These are phyloP conservation scores for Portevinia maculata DNA, from an alignment of 2,888 invertebrate species.

Conservation along the genomic window DNA sequence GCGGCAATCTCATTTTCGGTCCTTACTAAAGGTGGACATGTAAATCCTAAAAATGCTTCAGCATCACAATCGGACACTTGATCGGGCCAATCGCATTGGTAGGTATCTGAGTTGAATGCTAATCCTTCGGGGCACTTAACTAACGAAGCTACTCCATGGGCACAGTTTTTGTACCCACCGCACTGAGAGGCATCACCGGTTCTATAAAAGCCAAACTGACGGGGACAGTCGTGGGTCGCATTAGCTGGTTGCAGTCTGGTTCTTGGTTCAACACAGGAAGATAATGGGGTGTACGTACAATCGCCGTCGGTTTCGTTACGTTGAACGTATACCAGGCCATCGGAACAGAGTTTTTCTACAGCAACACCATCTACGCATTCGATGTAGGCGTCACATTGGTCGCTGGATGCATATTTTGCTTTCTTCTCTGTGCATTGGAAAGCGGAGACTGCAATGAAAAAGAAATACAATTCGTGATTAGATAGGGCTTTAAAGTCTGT, in stretches of 20 bases:
- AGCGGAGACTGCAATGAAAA: slow-evolving; percentile 75
- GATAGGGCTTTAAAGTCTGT: neutral
- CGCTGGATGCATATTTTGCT: slow-evolving; percentile 87
- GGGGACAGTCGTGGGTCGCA: slow-evolving; percentile 90
- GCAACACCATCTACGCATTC: slow-evolving; percentile 89
- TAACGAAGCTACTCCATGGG: slow-evolving; percentile 88
- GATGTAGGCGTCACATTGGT: slow-evolving; percentile 89
- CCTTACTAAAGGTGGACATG: slow-evolving; percentile 86
- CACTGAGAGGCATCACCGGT: slow-evolving; percentile 87
- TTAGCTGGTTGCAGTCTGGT: slow-evolving; percentile 84
- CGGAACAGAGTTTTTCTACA: slow-evolving; percentile 90
- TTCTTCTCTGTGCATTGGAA: slow-evolving; percentile 86
- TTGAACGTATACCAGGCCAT: slow-evolving; percentile 90
- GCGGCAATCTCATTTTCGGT: slow-evolving; percentile 77
- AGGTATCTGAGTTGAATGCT: slow-evolving; percentile 88
- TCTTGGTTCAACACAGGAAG: slow-evolving; percentile 88
- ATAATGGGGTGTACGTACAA: slow-evolving; percentile 92
- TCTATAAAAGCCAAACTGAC: slow-evolving; percentile 86
- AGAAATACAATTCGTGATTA: neutral
- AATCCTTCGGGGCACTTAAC: slow-evolving; percentile 93
- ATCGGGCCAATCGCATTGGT: slow-evolving; percentile 95
- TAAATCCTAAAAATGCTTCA: slow-evolving; percentile 90
- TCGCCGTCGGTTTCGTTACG: slow-evolving; percentile 84
- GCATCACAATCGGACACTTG: slow-evolving; percentile 90
- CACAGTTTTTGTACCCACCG: slow-evolving; percentile 92